Evolutionary conservation across 2,888 invertebrate species (phyloP).

Genomic region (Epinotia nisella): DNA sequence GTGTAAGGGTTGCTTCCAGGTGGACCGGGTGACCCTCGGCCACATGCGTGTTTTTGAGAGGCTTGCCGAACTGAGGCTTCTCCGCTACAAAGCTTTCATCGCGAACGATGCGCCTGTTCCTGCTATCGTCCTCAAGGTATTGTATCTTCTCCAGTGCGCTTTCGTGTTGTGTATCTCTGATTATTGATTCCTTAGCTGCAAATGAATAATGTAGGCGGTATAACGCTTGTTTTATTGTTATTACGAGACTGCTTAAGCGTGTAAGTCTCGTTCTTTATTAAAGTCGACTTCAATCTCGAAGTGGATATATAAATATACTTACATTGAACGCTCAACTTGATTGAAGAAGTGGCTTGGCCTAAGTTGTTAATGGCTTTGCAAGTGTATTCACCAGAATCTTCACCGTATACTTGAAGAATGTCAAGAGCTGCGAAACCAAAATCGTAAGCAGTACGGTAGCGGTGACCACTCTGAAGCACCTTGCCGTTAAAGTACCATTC

Average conservation of each 20-base stretch:
- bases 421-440: conserved; percentile 99
- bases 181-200: conserved; percentile 92
- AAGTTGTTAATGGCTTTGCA: conserved; percentile 94
- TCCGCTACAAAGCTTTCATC: conserved; percentile 92
- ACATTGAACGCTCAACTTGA: conserved; percentile 92
- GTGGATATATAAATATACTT: conserved; percentile 66
- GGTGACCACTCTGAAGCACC: conserved; percentile 93
- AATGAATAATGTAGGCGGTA: conserved; percentile 47
- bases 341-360: conserved; percentile 92
- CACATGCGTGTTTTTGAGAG: conserved; percentile 93
- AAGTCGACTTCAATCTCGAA: no score
- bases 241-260: conserved; percentile 3
- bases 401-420: conserved; percentile 95
- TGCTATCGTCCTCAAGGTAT: conserved; percentile 93
- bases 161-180: conserved; percentile 96
- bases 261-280: not conserved
- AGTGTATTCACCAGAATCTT: conserved; percentile 97
- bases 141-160: conserved; percentile 96
- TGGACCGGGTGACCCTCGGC: conserved; percentile 95
- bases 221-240: not conserved
- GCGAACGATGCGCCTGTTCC: conserved; percentile 88
- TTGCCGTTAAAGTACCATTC: conserved; percentile 98
- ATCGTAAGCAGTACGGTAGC: conserved; percentile 97
- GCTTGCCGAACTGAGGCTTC: conserved; percentile 95
- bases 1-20: conserved; percentile 97